Base-by-base conservation (phyloP, 2,113 vertebrate species). In the Microcebus murinus region DNA sequence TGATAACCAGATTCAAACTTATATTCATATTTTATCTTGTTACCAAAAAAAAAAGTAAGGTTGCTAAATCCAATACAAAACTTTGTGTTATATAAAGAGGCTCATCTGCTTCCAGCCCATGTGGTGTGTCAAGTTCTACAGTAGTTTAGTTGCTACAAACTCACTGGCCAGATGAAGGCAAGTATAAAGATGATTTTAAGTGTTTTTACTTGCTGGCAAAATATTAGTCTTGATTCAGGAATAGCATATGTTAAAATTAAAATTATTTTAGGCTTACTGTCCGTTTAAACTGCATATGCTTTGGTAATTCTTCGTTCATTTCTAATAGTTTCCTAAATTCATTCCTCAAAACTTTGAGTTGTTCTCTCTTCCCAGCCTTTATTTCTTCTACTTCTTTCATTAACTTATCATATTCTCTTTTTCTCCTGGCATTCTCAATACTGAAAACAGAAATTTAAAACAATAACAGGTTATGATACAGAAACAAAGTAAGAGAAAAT, bases 341-440 rank as follows among this genome's bases (percentile, higher is more conserved):
- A 9, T 77, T 96, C 97, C 98, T 99, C 59, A 99, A 97, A 88
- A 96, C 93, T 20, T 13, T 73, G 61, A 99, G 98, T 90, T 97
- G 96, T 77, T 98, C 98, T 45, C 98, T 98, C 87, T 99, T 99
- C 31, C 90, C 82, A 2, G 29, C 90, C 77, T 99, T 99, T 97
- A 98, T 98, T 52, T 97, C 92, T 97, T 99, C 99, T 1, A 99
- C 99, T 98, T 99, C 98, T 52, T 97, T 98, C 68, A 97, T 98
- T 98, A 98, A 96, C 34, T 96, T 98, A 61, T 99, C 99, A 86
- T 98, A 71, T 91, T 99, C 99, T 77, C 98, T 97, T 98, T 99
- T 99, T 98, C 98, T 99, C 90, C 99, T 99, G 39, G 99, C 98
- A 83, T 98, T 98, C 98, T 99, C 99, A 96, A 99, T 99, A 98